Conservation (phyloP, 2,113 vertebrate species). For the Pelobates fuscus region DNA sequence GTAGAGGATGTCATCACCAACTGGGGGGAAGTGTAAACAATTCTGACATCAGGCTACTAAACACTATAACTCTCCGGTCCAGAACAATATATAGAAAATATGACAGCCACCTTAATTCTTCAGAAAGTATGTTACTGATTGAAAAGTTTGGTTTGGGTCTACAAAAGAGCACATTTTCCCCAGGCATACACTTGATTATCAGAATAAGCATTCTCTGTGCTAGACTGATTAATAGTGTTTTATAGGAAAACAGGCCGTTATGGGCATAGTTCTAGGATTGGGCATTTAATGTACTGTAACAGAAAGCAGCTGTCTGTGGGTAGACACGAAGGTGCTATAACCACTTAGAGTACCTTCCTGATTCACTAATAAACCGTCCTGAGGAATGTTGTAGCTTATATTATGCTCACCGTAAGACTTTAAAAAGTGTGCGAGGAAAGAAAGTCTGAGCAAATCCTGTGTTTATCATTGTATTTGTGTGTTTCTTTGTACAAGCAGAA, state of each 20-base stretch:
- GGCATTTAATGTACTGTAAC: slow-evolving; percentile 14
- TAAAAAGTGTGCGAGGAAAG: too few relatives aligned
- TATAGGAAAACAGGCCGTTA: not conserved
- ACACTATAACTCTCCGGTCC: too few relatives aligned
- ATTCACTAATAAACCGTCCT: not conserved
- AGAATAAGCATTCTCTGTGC: not conserved
- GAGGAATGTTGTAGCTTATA: slow-evolving; percentile 6
- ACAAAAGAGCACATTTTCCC: too few relatives aligned
- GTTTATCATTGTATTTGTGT: slow-evolving; percentile 31
- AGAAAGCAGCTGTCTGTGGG: not conserved
- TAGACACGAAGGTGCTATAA: not conserved
- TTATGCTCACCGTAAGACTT: not conserved
- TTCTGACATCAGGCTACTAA: too few relatives aligned
- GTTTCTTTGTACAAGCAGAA: slow-evolving; percentile 31
- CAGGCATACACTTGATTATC: too few relatives aligned
- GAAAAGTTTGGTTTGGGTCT: too few relatives aligned
- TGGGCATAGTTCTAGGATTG: not conserved
- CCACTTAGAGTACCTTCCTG: not conserved
- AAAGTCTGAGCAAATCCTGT: slow-evolving; percentile 9
- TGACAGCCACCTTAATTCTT: too few relatives aligned
- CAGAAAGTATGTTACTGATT: too few relatives aligned
- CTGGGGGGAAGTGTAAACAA: too few relatives aligned
- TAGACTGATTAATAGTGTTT: too few relatives aligned
- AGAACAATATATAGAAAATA: too few relatives aligned
- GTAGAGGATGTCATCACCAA: too few relatives aligned